A percentile compares a stretch with the other conserved stretches of the same genome.
These are phyloP conservation scores for Paramormyrops hopkinsi DNA, from an alignment of 2,797 vertebrate species.

Conservation along the genomic window DNA sequence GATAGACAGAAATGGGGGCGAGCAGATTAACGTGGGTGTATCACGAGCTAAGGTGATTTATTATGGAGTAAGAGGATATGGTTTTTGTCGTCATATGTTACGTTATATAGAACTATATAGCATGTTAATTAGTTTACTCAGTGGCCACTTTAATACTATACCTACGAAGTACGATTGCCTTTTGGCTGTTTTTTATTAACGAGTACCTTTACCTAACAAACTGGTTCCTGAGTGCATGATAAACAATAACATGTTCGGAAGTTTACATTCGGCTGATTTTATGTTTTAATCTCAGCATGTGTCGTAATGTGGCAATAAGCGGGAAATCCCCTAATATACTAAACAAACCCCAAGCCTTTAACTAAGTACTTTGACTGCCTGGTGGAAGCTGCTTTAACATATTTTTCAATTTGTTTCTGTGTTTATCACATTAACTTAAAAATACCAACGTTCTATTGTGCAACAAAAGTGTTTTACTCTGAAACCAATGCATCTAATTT, in stretches of 20 bases:
- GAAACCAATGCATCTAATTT: not conserved
- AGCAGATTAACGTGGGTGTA: not conserved
- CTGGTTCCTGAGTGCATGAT: not conserved
- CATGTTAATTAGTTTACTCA: not conserved
- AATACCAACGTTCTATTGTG: not conserved
- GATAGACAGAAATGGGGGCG: not conserved
- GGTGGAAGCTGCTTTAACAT: not conserved
- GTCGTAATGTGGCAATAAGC: not conserved
- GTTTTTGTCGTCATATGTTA: not conserved
- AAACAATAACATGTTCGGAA: not conserved
- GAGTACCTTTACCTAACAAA: not conserved
- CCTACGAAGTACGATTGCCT: not conserved
- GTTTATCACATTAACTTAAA: not conserved
- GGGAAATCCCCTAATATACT: not conserved
- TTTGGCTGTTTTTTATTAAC: not conserved
- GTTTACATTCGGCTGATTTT: not conserved
- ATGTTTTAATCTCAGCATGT: not conserved
- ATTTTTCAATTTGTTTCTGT: not conserved
- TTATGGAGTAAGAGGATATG: not conserved
- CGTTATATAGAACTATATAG: not conserved
- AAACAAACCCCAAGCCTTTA: not conserved
- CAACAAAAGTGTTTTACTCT: not conserved
- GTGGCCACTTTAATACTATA: not conserved
- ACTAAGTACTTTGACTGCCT: not conserved
- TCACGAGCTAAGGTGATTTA: not conserved